Conservation (phyloP, 2,888 invertebrate genomes). For the Scotopteryx bipunctaria region DNA sequence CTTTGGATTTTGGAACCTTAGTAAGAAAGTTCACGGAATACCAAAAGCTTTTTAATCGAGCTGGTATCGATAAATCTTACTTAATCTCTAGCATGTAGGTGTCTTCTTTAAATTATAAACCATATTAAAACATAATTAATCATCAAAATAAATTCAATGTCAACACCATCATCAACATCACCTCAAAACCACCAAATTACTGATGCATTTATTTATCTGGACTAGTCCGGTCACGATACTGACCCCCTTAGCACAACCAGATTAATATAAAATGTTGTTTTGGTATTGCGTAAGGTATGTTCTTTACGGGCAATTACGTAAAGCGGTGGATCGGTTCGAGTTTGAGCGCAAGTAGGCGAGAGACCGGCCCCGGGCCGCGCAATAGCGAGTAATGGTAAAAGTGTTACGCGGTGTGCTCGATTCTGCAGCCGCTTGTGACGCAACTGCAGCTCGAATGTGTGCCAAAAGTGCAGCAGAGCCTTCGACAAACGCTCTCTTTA, state of each 20-base stretch:
- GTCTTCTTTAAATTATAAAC: no score
- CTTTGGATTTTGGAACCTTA: no score
- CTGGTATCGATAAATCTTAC: no score
- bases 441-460: constrained; percentile 72
- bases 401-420: constrained; percentile 78
- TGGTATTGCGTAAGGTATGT: constrained; percentile 73
- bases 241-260: constrained; percentile 65
- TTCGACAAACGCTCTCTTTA: constrained; percentile 41
- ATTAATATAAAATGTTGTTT: constrained; percentile 67
- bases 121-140: constrained; percentile 7
- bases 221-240: constrained; percentile 36
- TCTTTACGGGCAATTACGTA: constrained; percentile 78
- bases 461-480: constrained; percentile 79
- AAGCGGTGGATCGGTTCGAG: constrained; percentile 65
- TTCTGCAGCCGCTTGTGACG: constrained; percentile 58
- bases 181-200: constrained; percentile 26
- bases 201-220: constrained; percentile 33
- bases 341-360: constrained; percentile 59
- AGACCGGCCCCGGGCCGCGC: constrained; percentile 51
- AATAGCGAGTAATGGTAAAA: constrained; percentile 70
- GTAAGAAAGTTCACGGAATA: no score
- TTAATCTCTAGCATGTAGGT: no score
- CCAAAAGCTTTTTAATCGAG: no score
- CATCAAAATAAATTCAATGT: constrained; percentile 31
- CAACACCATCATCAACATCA: constrained; percentile 18